Conservation (phyloP, 2,888 invertebrate species). For the Drosophila paranaensis region DNA sequence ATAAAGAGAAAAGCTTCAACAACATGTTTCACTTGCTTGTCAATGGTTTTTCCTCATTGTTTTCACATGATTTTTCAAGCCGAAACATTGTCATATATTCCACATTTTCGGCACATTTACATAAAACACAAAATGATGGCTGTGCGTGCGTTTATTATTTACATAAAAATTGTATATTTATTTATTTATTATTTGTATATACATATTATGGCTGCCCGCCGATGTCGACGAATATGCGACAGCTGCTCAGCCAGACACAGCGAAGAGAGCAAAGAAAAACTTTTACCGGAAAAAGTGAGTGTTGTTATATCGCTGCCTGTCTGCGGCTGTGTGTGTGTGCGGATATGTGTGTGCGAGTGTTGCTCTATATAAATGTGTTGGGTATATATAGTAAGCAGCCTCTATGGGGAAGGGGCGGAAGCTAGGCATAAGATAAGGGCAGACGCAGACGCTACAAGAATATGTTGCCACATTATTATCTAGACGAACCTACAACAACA, state of each 20-base stretch:
- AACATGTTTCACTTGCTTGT: conserved; percentile 50
- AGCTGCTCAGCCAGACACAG: conserved; percentile 71
- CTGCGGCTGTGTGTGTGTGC: conserved; percentile 5
- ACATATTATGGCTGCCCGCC: conserved; percentile 62
- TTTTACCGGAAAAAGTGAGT: conserved; percentile 56
- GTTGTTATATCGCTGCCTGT: conserved; percentile 13
- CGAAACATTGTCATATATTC: conserved; percentile 56
- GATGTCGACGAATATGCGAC: conserved; percentile 59
- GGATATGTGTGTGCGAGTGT: conserved; percentile 14
- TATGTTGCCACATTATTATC: conserved; percentile 81
- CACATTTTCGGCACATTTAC: conserved; percentile 44
- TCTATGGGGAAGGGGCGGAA: neutral
- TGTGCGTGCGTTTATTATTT: conserved; percentile 43
- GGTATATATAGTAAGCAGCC: conserved; percentile 29
- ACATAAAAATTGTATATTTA: conserved; percentile 70
- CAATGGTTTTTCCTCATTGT: conserved; percentile 69
- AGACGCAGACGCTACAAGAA: conserved; percentile 75
- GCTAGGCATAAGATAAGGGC: conserved; percentile 58
- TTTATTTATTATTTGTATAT: conserved; percentile 70
- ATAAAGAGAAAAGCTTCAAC: conserved; percentile 6
- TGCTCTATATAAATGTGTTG: conserved; percentile 47
- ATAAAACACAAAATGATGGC: conserved; percentile 39
- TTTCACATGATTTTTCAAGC: conserved; percentile 74
- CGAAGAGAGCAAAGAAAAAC: conserved; percentile 36
- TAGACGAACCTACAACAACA: conserved; percentile 55